phyloP scores from a whole-genome alignment of 2,888 invertebrate species.

The Ceraclea dissimilis region DNA sequence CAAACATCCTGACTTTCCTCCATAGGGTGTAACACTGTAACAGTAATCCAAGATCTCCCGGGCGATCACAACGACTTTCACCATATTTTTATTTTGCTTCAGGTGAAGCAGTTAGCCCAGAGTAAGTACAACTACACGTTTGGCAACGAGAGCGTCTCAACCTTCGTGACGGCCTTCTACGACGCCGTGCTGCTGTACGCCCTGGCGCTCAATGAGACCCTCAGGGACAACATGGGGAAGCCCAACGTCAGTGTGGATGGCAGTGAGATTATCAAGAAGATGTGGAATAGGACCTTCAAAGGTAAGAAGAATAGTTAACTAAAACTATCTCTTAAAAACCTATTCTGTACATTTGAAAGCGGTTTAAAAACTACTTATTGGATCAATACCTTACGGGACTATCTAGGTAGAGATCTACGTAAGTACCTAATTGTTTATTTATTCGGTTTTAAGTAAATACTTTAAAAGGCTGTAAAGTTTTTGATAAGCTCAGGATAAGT shows the following conservation, averaged over 20 bases:
- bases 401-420: no score
- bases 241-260: slow-evolving; percentile 61
- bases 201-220: slow-evolving; percentile 80
- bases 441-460: no score
- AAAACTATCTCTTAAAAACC: neutral
- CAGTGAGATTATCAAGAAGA: slow-evolving; percentile 69
- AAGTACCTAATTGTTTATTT: no score
- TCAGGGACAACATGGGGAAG: slow-evolving; percentile 44
- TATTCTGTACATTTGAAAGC: no score
- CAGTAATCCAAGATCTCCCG: no score
- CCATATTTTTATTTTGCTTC: slow-evolving; percentile 19
- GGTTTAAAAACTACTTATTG: no score
- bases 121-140: slow-evolving; percentile 66
- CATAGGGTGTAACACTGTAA: no score
- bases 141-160: slow-evolving; percentile 73
- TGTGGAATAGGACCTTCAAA: slow-evolving; percentile 82
- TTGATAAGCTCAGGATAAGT: no score
- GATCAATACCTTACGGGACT: no score
- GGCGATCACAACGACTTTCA: no score
- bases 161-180: slow-evolving; percentile 91
- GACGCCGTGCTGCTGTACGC: slow-evolving; percentile 94
- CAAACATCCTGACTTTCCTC: no score
- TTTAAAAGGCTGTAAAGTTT: no score
- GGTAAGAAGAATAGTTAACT: slow-evolving; percentile 55
- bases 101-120: slow-evolving; percentile 62